Conservation (phyloP, 2,888 invertebrate species). For the Amiota communis region DNA sequence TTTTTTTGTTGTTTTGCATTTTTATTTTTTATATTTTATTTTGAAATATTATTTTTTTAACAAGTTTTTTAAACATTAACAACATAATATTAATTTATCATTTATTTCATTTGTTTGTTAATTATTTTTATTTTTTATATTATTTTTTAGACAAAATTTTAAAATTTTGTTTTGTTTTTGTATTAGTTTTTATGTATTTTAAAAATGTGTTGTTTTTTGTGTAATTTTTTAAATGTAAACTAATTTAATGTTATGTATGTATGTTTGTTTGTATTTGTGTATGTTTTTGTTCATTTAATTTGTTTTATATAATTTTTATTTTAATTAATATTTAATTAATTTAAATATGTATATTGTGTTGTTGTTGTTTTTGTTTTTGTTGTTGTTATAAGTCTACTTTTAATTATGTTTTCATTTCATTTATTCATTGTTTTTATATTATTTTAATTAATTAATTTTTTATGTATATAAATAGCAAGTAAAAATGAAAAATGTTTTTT, state of each 20-base stretch:
- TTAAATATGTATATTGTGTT: constrained; percentile 43
- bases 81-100: constrained; percentile 67
- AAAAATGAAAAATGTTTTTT: constrained; percentile 55
- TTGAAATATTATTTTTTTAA: constrained; percentile 73
- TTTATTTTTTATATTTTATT: constrained; percentile 67
- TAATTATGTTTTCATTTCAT: constrained; percentile 32
- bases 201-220: constrained; percentile 45
- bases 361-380: constrained; percentile 29
- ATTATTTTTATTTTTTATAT: constrained; percentile 55
- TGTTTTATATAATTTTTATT: constrained; percentile 39
- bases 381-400: constrained; percentile 48
- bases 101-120: constrained; percentile 53
- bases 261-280: no score
- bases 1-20: constrained; percentile 11
- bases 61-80: constrained; percentile 74
- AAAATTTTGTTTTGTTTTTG: constrained; percentile 61
- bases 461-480: constrained; percentile 54
- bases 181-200: constrained; percentile 46
- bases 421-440: constrained; percentile 15
- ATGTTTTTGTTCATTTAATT: constrained; percentile 25
- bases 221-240: constrained; percentile 42
- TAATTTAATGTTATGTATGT: constrained; percentile 45
- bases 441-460: constrained; percentile 47
- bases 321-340: constrained; percentile 40
- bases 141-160: constrained; percentile 59